phyloP scores from a whole-genome alignment of 2,888 invertebrate genomes.

The Erebia palarica region DNA sequence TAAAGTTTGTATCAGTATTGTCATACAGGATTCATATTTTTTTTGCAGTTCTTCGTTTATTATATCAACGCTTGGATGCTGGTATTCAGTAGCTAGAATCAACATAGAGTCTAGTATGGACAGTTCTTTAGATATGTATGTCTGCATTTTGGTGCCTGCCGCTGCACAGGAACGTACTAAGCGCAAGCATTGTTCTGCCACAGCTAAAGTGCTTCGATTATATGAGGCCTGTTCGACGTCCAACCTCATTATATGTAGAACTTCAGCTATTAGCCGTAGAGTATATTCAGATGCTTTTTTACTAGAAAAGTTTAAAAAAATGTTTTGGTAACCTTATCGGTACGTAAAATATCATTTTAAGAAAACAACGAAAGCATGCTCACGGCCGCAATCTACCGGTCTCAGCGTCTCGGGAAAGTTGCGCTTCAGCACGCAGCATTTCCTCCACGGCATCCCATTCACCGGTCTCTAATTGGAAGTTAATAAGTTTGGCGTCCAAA shows the following conservation, averaged over 20 bases:
- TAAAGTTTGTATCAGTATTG: slow-evolving; percentile 80
- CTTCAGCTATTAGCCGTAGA: slow-evolving; percentile 75
- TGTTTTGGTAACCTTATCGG: not conserved
- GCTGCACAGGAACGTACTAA: slow-evolving; percentile 80
- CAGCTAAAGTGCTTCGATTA: slow-evolving; percentile 75
- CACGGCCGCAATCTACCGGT: slow-evolving; percentile 78
- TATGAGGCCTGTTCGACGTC: slow-evolving; percentile 77
- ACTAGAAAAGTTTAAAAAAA: slow-evolving; percentile 53
- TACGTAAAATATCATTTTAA: no score
- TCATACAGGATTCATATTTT: slow-evolving; percentile 76
- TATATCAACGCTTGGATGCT: slow-evolving; percentile 72
- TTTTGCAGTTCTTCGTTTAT: slow-evolving; percentile 72
- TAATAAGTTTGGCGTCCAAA: slow-evolving; percentile 77
- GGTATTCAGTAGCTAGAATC: slow-evolving; percentile 72
- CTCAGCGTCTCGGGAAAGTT: slow-evolving; percentile 75
- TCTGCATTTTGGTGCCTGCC: slow-evolving; percentile 78
- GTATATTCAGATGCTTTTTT: slow-evolving; percentile 80
- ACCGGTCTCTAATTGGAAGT: slow-evolving; percentile 76
- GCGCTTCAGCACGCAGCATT: slow-evolving; percentile 78
- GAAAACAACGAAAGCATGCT: slow-evolving; percentile 41
- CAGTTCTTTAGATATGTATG: slow-evolving; percentile 77
- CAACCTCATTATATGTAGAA: slow-evolving; percentile 75
- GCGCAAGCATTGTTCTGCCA: slow-evolving; percentile 78
- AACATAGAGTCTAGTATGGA: slow-evolving; percentile 77
- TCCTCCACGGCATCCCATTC: slow-evolving; percentile 80